Evolutionary conservation across 2,113 vertebrate genomes (phyloP).

Genomic region (Pimephales promelas): DNA sequence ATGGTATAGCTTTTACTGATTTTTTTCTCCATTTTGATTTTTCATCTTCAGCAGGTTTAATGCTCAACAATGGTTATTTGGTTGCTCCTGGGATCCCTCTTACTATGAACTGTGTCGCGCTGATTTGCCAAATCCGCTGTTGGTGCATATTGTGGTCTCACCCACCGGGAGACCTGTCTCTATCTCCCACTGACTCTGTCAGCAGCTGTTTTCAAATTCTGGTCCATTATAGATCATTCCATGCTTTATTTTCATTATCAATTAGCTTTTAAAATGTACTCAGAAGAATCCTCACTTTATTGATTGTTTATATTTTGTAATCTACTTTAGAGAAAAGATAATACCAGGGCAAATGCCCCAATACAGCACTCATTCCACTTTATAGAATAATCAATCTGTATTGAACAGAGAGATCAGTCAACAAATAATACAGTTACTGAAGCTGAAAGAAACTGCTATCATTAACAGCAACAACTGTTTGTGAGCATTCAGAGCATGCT

Average conservation of each 20-base stretch:
- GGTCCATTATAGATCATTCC: constrained; percentile 28
- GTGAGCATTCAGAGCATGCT: not conserved
- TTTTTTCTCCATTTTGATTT: not conserved
- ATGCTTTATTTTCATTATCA: constrained; percentile 13
- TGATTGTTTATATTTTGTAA: constrained; percentile 19
- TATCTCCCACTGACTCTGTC: constrained; percentile 44
- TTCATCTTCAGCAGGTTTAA: constrained; percentile 9
- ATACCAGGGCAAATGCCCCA: not conserved
- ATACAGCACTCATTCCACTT: constrained; percentile 1
- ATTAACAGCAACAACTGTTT: not conserved
- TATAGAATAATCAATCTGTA: constrained; percentile 20
- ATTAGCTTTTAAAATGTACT: constrained; percentile 15
- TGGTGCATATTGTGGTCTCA: constrained; percentile 28
- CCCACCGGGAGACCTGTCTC: constrained; percentile 47
- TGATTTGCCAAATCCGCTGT: constrained; percentile 47
- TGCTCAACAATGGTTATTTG: not conserved
- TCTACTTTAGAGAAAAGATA: constrained; percentile 29
- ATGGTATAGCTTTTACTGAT: not conserved
- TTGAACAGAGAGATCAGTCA: constrained; percentile 8
- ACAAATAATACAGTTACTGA: not conserved
- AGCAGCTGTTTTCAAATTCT: constrained; percentile 59
- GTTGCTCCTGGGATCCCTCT: not conserved
- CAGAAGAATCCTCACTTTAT: constrained; percentile 3
- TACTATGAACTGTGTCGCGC: constrained; percentile 24
- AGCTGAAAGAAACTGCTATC: constrained; percentile 6